phyloP scores from a whole-genome alignment of 2,113 vertebrate genomes.

The Hyla sarda region DNA sequence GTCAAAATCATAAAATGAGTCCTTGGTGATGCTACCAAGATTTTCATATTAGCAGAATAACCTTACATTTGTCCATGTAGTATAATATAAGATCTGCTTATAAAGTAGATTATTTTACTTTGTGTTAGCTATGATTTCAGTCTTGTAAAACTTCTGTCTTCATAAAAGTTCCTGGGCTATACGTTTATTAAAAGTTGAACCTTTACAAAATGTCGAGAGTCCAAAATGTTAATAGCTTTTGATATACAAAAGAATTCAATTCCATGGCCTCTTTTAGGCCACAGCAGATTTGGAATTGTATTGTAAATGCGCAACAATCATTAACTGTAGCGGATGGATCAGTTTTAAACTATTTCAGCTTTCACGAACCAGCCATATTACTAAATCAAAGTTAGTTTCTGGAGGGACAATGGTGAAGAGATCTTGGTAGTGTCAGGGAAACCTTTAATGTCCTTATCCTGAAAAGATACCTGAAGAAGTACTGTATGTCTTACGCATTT shows the following conservation, averaged over 20 bases:
- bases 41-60: conserved; percentile 23
- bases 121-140: conserved; percentile 15
- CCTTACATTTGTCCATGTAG: conserved; percentile 27
- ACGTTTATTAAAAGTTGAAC: conserved; percentile 49
- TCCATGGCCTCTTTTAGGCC: conserved; percentile 38
- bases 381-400: conserved; percentile 43
- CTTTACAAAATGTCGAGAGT: conserved; percentile 42
- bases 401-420: conserved; percentile 3
- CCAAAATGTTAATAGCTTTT: conserved; percentile 53
- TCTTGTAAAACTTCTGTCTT: conserved; percentile 37
- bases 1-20: conserved; percentile 29
- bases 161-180: conserved; percentile 26
- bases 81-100: conserved; percentile 23
- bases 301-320: conserved; percentile 42
- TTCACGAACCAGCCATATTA: conserved; percentile 24
- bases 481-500: not conserved
- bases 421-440: conserved; percentile 3
- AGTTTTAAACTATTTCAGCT: conserved; percentile 16
- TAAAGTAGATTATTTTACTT: conserved; percentile 35
- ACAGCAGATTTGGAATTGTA: conserved; percentile 27
- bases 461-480: not conserved
- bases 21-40: conserved; percentile 22
- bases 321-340: conserved; percentile 27
- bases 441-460: not conserved
- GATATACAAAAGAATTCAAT: conserved; percentile 49